Evolutionary conservation across 2,113 vertebrate species (phyloP).

Genomic region (Haemorhous mexicanus): DNA sequence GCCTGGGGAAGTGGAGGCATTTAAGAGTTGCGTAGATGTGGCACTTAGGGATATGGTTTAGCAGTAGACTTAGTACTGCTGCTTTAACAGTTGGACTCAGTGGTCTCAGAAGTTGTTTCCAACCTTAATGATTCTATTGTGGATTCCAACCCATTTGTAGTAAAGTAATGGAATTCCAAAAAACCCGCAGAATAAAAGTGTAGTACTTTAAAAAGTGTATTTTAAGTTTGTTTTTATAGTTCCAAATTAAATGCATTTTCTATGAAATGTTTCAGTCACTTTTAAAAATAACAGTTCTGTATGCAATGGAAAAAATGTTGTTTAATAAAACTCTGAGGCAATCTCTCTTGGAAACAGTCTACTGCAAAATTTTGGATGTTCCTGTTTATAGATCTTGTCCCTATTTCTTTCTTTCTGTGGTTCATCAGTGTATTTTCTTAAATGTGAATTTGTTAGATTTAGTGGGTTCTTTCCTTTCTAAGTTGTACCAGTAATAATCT

Average conservation of each 20-base stretch:
- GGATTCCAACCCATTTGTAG: not conserved
- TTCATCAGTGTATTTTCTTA: not conserved
- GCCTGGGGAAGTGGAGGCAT: not conserved
- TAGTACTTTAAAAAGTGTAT: not conserved
- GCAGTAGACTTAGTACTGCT: not conserved
- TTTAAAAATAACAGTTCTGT: not conserved
- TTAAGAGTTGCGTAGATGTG: not conserved
- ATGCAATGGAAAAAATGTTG: not conserved
- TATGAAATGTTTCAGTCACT: not conserved
- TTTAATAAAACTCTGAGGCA: not conserved
- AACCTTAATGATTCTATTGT: not conserved
- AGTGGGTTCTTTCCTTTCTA: not conserved
- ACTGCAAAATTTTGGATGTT: not conserved
- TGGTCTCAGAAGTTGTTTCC: not conserved
- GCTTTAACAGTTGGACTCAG: not conserved
- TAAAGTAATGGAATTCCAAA: not conserved
- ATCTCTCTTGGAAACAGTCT: not conserved
- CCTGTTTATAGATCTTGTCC: not conserved
- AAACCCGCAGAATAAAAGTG: not conserved
- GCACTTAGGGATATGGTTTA: not conserved
- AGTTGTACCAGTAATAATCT: not conserved
- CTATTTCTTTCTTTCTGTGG: not conserved
- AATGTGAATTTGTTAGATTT: not conserved
- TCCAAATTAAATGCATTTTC: not conserved
- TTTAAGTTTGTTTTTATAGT: not conserved